A percentile compares a stretch with the other conserved stretches of the same genome.
These are phyloP conservation scores for Leptonema lineaticorne DNA, from an alignment of 1,140 invertebrate genomes.

Conservation along the genomic window DNA sequence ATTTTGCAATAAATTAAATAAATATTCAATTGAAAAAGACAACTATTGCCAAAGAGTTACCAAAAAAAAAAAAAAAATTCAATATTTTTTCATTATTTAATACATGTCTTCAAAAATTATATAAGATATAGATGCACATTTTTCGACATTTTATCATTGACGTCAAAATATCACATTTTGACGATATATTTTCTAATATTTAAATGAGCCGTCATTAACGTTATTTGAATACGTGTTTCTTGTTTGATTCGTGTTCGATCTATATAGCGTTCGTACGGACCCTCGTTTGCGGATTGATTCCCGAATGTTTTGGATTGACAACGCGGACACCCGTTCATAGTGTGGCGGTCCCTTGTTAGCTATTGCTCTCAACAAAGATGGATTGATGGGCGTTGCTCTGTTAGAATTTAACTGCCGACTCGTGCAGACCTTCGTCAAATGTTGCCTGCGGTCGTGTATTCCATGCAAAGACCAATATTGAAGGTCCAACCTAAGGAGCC, in stretches of 20 bases:
- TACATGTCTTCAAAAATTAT: no score
- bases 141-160: no score
- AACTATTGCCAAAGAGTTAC: no score
- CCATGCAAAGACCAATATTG: neutral
- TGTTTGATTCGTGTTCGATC: neutral
- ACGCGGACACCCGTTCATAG: constrained; percentile 5
- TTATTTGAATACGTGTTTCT: no score
- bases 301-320: constrained; percentile 35
- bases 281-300: constrained; percentile 33
- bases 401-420: constrained; percentile 2
- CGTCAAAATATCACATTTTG: no score
- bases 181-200: no score
- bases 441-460: neutral
- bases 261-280: neutral
- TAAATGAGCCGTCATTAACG: no score
- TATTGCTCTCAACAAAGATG: constrained; percentile 34
- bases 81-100: no score
- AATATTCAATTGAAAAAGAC: no score
- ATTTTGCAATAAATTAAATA: no score
- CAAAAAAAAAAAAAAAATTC: no score
- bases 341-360: constrained; percentile 31
- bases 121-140: no score
- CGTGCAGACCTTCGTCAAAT: constrained; percentile 27
- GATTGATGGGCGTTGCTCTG: constrained; percentile 38
- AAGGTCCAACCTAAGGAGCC: constrained; percentile 11